Evolutionary conservation across 2,797 vertebrate species (phyloP).

Genomic region (Lophotriccus pileatus): DNA sequence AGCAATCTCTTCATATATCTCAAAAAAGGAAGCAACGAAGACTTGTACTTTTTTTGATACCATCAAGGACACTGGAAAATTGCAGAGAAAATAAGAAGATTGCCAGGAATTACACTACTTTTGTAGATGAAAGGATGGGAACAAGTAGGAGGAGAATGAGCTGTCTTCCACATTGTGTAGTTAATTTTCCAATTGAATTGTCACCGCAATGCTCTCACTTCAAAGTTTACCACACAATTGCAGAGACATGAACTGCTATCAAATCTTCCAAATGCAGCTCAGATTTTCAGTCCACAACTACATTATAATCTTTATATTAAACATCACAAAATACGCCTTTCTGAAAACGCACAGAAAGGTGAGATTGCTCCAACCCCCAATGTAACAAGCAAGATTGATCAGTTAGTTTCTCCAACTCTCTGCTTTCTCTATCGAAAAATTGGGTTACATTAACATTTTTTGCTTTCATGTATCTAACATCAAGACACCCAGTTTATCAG

Average conservation of each 20-base stretch:
- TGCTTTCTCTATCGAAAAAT: background rate
- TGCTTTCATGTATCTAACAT: background rate
- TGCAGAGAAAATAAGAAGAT: slow-evolving; percentile 42
- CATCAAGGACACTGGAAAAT: slow-evolving; percentile 40
- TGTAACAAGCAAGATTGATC: background rate
- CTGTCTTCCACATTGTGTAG: background rate
- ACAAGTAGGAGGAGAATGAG: slow-evolving; percentile 21
- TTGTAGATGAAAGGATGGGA: slow-evolving; percentile 27
- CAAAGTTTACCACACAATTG: slow-evolving; percentile 11
- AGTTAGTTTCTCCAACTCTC: background rate
- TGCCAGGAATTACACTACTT: slow-evolving; percentile 40
- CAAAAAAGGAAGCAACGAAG: slow-evolving; percentile 36
- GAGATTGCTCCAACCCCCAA: background rate
- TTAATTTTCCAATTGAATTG: slow-evolving; percentile 39
- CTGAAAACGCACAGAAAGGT: background rate
- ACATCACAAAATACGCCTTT: background rate
- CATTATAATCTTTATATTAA: background rate
- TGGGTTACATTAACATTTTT: background rate
- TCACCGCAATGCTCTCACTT: background rate
- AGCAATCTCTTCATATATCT: background rate
- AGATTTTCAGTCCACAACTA: background rate
- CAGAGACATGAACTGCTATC: background rate
- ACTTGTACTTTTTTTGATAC: background rate
- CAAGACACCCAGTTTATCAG: background rate
- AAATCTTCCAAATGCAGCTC: background rate